Percentiles rank a stretch among this genome's conserved stretches.
phyloP scores from a whole-genome alignment of 2,888 invertebrate species.

The Zeuzera pyrina region DNA sequence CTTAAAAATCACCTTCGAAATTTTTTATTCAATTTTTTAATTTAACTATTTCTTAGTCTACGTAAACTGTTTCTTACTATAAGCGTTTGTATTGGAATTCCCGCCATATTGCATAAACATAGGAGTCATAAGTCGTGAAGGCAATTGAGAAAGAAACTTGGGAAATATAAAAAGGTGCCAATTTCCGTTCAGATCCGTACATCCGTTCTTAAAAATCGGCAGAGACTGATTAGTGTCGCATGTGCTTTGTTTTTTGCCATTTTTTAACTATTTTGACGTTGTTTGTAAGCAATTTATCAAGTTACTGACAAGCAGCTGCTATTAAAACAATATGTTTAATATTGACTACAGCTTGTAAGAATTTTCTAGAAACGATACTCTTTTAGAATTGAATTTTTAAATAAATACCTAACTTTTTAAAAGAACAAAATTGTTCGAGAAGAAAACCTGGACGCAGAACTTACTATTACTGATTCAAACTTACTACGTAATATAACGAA shows the following conservation, averaged over 20 bases:
- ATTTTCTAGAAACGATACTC: no score
- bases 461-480: no score
- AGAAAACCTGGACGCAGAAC: no score
- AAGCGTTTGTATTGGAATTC: no score
- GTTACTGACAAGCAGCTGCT: slow-evolving; percentile 52
- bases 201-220: slow-evolving; percentile 67
- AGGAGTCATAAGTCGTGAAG: neutral
- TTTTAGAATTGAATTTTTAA: no score
- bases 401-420: no score
- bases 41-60: neutral
- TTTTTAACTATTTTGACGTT: slow-evolving; percentile 51
- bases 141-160: slow-evolving; percentile 8
- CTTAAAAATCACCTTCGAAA: slow-evolving; percentile 33
- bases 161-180: slow-evolving; percentile 57
- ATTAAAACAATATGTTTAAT: slow-evolving; percentile 23
- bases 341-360: slow-evolving; percentile 29
- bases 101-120: no score
- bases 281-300: slow-evolving; percentile 49
- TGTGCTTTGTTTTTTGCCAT: slow-evolving; percentile 51
- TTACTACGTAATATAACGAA: no score
- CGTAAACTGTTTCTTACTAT: no score
- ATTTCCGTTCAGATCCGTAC: slow-evolving; percentile 60
- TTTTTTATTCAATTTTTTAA: slow-evolving; percentile 15
- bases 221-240: slow-evolving; percentile 59
- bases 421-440: no score